Conservation (phyloP, 1,140 invertebrate species). For the Drosophila cardini region DNA sequence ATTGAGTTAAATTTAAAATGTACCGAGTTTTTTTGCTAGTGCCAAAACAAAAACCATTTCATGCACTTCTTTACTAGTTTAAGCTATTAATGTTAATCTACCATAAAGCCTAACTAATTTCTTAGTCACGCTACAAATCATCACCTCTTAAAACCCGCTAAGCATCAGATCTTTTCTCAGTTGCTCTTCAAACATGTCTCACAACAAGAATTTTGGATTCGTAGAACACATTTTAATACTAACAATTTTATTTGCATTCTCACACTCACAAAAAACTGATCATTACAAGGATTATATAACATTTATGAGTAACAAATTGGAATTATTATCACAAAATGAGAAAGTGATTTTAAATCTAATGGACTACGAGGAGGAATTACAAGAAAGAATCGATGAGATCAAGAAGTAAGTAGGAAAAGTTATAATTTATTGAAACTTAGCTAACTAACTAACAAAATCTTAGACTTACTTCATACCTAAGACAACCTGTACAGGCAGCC, state of each 20-base stretch:
- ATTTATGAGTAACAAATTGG: not conserved
- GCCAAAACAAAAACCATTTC: too few relatives aligned
- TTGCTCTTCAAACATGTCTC: conserved; percentile 23
- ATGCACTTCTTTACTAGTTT: too few relatives aligned
- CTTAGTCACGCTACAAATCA: conserved; percentile 15
- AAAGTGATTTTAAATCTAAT: conserved; percentile 32
- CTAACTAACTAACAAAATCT: too few relatives aligned
- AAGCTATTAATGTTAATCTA: not conserved
- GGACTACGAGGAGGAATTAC: conserved; percentile 24
- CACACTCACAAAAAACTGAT: not conserved
- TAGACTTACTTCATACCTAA: too few relatives aligned
- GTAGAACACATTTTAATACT: not conserved
- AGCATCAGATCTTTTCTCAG: not conserved
- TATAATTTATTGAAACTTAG: not conserved
- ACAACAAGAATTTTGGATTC: not conserved
- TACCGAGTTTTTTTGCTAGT: too few relatives aligned
- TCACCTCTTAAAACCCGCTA: not conserved
- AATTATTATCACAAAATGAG: conserved; percentile 30
- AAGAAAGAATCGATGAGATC: conserved; percentile 19
- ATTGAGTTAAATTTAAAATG: too few relatives aligned
- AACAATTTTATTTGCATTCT: not conserved
- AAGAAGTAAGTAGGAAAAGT: conserved; percentile 20
- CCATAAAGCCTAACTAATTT: not conserved
- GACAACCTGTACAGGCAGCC: conserved; percentile 14
- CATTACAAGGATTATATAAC: not conserved